Conservation (phyloP, 2,113 vertebrate species). For the Rhipidura dahli region DNA sequence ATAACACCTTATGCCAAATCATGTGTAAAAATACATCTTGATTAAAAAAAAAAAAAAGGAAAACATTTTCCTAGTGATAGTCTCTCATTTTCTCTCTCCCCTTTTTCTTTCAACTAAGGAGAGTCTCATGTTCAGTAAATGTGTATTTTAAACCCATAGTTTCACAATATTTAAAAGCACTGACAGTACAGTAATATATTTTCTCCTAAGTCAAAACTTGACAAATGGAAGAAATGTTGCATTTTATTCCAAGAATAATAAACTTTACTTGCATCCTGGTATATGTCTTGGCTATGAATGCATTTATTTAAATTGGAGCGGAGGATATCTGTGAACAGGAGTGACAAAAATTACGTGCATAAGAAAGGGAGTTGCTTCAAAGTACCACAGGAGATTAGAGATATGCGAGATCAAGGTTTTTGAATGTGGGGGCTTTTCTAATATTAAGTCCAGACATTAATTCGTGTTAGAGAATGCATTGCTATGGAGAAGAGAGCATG, state of each 20-base stretch:
- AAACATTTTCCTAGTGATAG: background rate
- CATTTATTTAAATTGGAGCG: background rate
- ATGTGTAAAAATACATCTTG: background rate
- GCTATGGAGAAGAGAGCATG: background rate
- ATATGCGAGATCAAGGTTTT: background rate
- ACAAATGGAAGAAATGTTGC: background rate
- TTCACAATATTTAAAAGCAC: background rate
- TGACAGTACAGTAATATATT: background rate
- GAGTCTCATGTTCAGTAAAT: background rate
- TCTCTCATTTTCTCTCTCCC: background rate
- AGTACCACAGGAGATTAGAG: background rate
- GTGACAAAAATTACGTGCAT: accelerated
- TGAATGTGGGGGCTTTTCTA: background rate
- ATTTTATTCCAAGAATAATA: background rate
- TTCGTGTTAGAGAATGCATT: background rate
- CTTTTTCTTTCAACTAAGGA: background rate
- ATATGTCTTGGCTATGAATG: background rate
- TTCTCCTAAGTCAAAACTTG: background rate
- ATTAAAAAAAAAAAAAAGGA: background rate
- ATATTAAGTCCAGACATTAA: background rate
- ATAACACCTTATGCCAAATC: background rate
- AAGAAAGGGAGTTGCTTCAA: background rate
- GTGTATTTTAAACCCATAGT: background rate
- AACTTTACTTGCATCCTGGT: background rate
- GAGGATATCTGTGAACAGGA: background rate